Base-by-base conservation (phyloP, 1,140 invertebrate genomes). In the Condylostylus longicornis region DNA sequence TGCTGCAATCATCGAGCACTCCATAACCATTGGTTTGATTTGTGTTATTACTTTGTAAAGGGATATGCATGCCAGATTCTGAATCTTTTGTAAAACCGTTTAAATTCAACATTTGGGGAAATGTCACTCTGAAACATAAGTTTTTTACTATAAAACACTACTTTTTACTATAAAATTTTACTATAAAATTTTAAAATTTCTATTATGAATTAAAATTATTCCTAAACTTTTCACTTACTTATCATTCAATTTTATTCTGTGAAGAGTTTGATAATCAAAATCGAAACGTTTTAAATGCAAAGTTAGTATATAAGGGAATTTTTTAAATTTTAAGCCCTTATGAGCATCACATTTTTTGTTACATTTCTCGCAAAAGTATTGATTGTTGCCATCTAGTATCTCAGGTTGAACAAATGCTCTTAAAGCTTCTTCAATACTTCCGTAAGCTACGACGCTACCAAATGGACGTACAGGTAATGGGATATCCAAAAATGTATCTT, bases 251-350 rank as follows among this genome's bases (percentile, higher is more conserved):
- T 94, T 94, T 40, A 91, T 85, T 41, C 87, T 68, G 52, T 84
- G 81, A 62, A 86, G 74, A 8, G 79, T 84, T 35, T 72, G 72
- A 48, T 87, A 89, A 58, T 93, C 87, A 63, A 90, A 91, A 62
- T 90, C 86, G 62, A 91, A 93, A 39, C 88, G 69, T 59, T 90
- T 91, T 36, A 94, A 64, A 54, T 91, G 87, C 41, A 94, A 61
- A 1, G 84, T 88, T 12, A 94, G 61, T 31, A 94, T 63, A 58
- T 93, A 91, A 0, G 88, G 88, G 62, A 93, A 88, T 39, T 79
- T 77, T 9, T 75, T 74, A 53, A 93, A 90, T 53, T 87, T 87
- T 13, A 91, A 66, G 22, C 88, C 86, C 66, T 94, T 93, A 51
- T 91, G 82, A 20, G 88, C 88, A 62, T 93, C 78, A 59, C 84